A percentile compares a stretch with the other conserved stretches of the same genome.
These are phyloP conservation scores for Pammene fasciana DNA, from an alignment of 2,888 invertebrate species.

Conservation along the genomic window DNA sequence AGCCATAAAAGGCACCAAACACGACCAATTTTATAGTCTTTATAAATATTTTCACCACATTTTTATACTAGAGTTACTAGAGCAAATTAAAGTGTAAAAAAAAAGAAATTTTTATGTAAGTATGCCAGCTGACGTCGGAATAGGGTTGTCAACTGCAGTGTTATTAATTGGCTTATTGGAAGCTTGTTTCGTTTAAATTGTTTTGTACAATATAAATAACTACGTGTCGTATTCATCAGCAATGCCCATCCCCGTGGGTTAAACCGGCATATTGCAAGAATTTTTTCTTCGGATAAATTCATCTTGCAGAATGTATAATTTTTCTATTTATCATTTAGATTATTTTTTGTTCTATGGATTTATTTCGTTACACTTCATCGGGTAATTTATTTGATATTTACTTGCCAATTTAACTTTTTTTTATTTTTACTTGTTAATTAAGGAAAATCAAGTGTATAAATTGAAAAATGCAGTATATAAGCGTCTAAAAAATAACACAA, in stretches of 20 bases:
- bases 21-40: slow-evolving; percentile 47
- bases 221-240: neutral
- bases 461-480: too few species aligned
- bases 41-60: slow-evolving; percentile 52
- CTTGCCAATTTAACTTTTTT: too few species aligned
- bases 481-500: too few species aligned
- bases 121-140: slow-evolving; percentile 49
- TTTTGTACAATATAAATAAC: slow-evolving; percentile 13
- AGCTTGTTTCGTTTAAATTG: slow-evolving; percentile 3
- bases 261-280: neutral
- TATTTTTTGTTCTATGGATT: too few species aligned
- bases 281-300: neutral
- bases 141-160: slow-evolving; percentile 24
- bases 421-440: too few species aligned
- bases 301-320: neutral
- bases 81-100: slow-evolving; percentile 52
- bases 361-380: too few species aligned
- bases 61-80: slow-evolving; percentile 54
- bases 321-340: too few species aligned
- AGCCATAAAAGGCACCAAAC: slow-evolving; percentile 25
- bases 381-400: too few species aligned
- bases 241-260: neutral
- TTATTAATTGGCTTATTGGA: slow-evolving; percentile 2
- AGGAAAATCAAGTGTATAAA: too few species aligned
- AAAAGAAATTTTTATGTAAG: slow-evolving; percentile 63